Conservation (phyloP, 2,797 vertebrate species). For the Sebastes iracundus region DNA sequence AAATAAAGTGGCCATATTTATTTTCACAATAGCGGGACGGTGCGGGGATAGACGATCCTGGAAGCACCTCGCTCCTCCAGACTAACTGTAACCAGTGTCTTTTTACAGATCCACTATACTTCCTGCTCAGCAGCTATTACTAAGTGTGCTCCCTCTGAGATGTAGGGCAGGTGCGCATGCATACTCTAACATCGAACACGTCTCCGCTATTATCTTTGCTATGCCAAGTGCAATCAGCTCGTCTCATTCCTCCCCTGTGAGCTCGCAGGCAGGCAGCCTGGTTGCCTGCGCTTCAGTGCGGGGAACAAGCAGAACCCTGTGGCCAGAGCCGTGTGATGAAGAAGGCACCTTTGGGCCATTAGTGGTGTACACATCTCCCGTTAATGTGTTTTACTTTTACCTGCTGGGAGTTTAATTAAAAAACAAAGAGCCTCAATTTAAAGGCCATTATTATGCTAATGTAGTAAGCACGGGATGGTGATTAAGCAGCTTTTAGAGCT, state of each 20-base stretch:
- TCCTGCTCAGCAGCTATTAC: slow-evolving; percentile 48
- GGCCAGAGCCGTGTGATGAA: slow-evolving; percentile 80
- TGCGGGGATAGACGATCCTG: slow-evolving; percentile 48
- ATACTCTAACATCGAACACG: slow-evolving; percentile 41
- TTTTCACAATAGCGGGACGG: slow-evolving; percentile 55
- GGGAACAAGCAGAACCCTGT: slow-evolving; percentile 68
- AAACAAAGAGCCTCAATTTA: slow-evolving; percentile 99
- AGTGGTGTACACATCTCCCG: slow-evolving; percentile 90
- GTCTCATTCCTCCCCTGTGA: slow-evolving; percentile 73
- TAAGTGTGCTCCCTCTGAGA: slow-evolving; percentile 51
- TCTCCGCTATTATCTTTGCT: slow-evolving; percentile 65
- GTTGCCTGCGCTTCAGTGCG: slow-evolving; percentile 45
- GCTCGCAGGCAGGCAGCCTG: slow-evolving; percentile 44
- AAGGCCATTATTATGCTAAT: slow-evolving; percentile 99
- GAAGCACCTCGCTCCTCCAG: slow-evolving; percentile 35
- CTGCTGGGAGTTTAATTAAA: slow-evolving; percentile 99
- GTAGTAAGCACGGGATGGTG: slow-evolving; percentile 93
- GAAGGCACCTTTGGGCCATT: slow-evolving; percentile 84
- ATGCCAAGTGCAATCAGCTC: slow-evolving; percentile 72
- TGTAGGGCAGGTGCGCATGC: slow-evolving; percentile 67
- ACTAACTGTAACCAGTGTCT: slow-evolving; percentile 38
- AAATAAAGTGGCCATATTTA: slow-evolving; percentile 63
- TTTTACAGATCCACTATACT: slow-evolving; percentile 40
- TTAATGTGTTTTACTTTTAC: slow-evolving; percentile 99
- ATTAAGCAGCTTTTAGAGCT: slow-evolving; percentile 97